Percentiles rank a stretch among this genome's conserved stretches.
Evolutionary conservation across 2,888 invertebrate species (phyloP).

Genomic region (Bombylius discolor): DNA sequence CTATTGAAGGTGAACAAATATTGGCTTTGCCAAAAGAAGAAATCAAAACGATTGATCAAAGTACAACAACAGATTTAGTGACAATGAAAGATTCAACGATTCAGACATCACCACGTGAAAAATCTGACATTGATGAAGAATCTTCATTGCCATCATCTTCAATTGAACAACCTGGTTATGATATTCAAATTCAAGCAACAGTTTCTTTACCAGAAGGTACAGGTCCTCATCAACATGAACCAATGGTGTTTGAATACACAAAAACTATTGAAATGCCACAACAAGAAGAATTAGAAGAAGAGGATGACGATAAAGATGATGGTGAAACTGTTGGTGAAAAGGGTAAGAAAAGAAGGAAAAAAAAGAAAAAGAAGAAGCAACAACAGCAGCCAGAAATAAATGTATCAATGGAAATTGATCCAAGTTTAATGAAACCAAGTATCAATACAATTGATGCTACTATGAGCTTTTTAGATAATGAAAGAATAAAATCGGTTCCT

Average conservation of each 20-base stretch:
- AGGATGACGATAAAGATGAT: background rate
- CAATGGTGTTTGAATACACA: conserved; percentile 26
- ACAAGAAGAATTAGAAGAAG: conserved; percentile 23
- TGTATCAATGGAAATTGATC: conserved; percentile 25
- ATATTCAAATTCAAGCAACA: conserved; percentile 42
- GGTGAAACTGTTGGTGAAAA: background rate
- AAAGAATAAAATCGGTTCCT: background rate
- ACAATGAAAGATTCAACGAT: conserved; percentile 22
- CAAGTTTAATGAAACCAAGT: conserved; percentile 19
- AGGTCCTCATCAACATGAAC: conserved; percentile 29
- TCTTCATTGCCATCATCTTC: conserved; percentile 18
- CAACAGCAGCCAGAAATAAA: conserved; percentile 27
- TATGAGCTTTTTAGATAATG: conserved; percentile 14
- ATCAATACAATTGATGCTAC: conserved; percentile 13
- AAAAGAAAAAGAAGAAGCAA: conserved; percentile 6
- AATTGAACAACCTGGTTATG: conserved; percentile 33
- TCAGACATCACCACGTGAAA: conserved; percentile 26
- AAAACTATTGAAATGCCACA: conserved; percentile 29
- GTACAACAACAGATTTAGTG: conserved; percentile 20
- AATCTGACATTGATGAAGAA: conserved; percentile 17
- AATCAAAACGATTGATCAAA: conserved; percentile 19
- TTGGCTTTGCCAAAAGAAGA: conserved; percentile 2
- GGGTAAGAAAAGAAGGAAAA: conserved; percentile 8
- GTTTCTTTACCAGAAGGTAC: conserved; percentile 44
- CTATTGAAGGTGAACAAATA: conserved; percentile 13